A percentile compares a stretch with the other conserved stretches of the same genome.
Conservation (phyloP, 1,140 invertebrate species). For the Sycobia sp. region DNA sequence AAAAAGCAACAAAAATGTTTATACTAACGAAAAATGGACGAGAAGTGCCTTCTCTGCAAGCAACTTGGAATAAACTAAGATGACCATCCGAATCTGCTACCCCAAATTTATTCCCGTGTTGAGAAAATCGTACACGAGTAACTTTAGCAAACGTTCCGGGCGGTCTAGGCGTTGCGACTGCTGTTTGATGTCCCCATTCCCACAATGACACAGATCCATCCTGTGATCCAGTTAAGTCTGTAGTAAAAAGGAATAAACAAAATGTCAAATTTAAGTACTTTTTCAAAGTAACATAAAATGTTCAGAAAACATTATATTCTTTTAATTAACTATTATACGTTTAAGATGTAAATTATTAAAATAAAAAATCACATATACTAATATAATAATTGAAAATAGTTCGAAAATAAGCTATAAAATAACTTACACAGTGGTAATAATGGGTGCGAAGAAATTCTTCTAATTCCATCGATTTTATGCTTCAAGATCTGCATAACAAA, state of each 20-base stretch:
- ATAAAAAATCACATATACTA: not conserved
- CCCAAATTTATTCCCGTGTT: slow-evolving; percentile 98
- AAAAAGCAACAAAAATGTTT: too few species aligned
- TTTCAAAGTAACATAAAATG: too few species aligned
- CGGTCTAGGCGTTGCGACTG: slow-evolving; percentile 86
- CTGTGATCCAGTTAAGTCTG: slow-evolving; percentile 93
- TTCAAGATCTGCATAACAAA: slow-evolving; percentile 72
- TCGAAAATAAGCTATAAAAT: not conserved
- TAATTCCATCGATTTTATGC: slow-evolving; percentile 90
- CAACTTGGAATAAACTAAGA: slow-evolving; percentile 92
- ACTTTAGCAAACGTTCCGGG: slow-evolving; percentile 95
- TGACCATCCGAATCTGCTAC: slow-evolving; percentile 91
- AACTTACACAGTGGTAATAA: slow-evolving; percentile 90
- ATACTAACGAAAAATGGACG: slow-evolving; percentile 93
- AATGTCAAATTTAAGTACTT: too few species aligned
- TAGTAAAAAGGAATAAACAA: not conserved
- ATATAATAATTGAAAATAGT: not conserved
- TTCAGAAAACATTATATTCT: too few species aligned
- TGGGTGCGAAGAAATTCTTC: slow-evolving; percentile 94
- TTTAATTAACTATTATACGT: too few species aligned
- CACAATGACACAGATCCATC: slow-evolving; percentile 97
- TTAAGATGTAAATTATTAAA: not conserved
- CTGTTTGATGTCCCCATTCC: slow-evolving; percentile 95
- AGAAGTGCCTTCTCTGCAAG: slow-evolving; percentile 78
- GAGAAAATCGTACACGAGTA: slow-evolving; percentile 90